These are phyloP conservation scores for Eunapius fragilis DNA, from an alignment of 37 sponge, comb jelly and placozoan species.

Conservation along the genomic window DNA sequence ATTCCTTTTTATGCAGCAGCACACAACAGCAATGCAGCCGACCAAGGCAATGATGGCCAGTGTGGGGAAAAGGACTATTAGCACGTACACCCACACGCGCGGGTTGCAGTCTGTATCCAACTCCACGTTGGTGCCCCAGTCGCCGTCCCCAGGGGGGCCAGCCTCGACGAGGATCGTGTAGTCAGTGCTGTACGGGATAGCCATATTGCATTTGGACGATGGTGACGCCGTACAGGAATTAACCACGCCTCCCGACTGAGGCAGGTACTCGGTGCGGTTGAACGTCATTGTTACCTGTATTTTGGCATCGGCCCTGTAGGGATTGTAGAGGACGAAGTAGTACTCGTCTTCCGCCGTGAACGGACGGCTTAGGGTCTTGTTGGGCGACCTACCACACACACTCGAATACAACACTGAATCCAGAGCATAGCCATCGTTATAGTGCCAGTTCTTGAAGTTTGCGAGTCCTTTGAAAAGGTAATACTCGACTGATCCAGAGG, in stretches of 20 bases:
- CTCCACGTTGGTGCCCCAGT: neutral
- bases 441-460: conserved; percentile 39
- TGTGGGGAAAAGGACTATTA: neutral
- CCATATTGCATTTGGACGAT: neutral
- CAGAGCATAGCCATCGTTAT: neutral
- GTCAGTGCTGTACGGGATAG: neutral
- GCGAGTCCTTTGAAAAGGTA: conserved; percentile 34
- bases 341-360: conserved; percentile 15
- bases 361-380: neutral
- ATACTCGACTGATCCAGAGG: neutral
- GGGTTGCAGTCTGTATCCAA: neutral
- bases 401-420: neutral
- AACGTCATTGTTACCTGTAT: neutral
- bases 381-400: too few relatives aligned
- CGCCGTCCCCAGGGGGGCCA: neutral
- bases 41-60: neutral
- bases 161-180: neutral
- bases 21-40: neutral
- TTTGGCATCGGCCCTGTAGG: neutral
- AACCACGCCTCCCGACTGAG: neutral
- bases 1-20: neutral
- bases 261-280: conserved; percentile 26
- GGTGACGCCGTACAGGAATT: neutral
- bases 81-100: conserved; percentile 40
- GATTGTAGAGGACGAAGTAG: conserved; percentile 23